These are phyloP conservation scores for Erebia epiphron DNA, from an alignment of 2,888 invertebrate species.

Conservation along the genomic window DNA sequence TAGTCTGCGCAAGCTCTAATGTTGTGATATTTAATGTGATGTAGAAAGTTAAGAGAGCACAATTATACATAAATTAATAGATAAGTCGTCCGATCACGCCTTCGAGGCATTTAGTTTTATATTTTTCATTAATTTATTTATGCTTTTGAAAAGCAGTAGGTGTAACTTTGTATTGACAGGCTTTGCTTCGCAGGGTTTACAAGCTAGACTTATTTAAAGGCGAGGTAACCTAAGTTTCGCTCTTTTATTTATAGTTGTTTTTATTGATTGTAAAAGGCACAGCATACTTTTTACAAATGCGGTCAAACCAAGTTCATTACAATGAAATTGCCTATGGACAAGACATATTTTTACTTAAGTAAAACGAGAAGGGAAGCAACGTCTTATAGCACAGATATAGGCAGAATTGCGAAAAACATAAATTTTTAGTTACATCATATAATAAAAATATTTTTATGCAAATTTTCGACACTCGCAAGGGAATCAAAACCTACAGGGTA, in stretches of 20 bases:
- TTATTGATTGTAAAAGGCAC: not conserved
- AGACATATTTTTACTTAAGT: too few relatives aligned
- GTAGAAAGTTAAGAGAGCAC: constrained; percentile 39
- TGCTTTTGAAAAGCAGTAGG: constrained; percentile 20
- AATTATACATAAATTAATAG: constrained; percentile 16
- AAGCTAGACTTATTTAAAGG: constrained; percentile 8
- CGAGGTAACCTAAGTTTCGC: too few relatives aligned
- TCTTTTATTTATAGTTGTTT: too few relatives aligned
- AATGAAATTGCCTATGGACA: too few relatives aligned
- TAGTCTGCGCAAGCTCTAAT: constrained; percentile 22
- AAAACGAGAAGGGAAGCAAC: too few relatives aligned
- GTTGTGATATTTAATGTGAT: constrained; percentile 47
- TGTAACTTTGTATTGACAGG: constrained; percentile 24
- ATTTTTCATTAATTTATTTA: not conserved
- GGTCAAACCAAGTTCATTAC: too few relatives aligned
- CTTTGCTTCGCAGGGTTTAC: constrained; percentile 15
- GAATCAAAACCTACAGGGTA: too few relatives aligned
- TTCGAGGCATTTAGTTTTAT: constrained; percentile 6
- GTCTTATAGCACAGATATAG: too few relatives aligned
- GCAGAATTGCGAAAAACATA: too few relatives aligned
- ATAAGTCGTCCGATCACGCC: not conserved
- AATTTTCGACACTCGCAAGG: too few relatives aligned
- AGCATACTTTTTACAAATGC: not conserved
- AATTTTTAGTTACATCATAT: too few relatives aligned
- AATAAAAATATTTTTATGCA: too few relatives aligned